Evolutionary conservation across 2,797 vertebrate genomes (phyloP).

Genomic region (Tarsius wallacei): DNA sequence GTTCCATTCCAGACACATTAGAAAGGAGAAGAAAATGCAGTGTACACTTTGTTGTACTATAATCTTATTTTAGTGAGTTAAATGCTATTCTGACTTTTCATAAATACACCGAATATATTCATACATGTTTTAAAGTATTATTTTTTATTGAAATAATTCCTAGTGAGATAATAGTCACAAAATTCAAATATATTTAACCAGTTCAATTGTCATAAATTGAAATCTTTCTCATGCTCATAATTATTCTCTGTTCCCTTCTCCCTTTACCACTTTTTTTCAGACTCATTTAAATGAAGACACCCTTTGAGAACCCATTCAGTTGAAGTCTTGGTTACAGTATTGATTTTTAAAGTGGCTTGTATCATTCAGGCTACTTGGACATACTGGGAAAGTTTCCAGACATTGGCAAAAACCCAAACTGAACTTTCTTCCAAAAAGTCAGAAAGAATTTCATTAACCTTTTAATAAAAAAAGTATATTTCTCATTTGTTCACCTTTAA

Average conservation of each 20-base stretch:
- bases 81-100: neutral
- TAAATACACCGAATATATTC: neutral
- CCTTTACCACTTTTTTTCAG: neutral
- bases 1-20: neutral
- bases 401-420: conserved; percentile 73
- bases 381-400: conserved; percentile 72
- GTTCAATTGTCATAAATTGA: neutral
- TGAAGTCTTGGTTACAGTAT: conserved; percentile 39
- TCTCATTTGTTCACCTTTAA: conserved; percentile 74
- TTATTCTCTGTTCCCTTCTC: neutral
- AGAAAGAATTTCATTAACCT: conserved; percentile 83
- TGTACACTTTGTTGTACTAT: neutral
- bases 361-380: conserved; percentile 72
- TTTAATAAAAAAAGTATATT: conserved; percentile 66
- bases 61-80: neutral
- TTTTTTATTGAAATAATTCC: neutral
- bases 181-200: neutral
- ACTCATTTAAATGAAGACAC: conserved; percentile 48
- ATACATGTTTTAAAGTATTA: neutral
- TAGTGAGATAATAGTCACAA: neutral
- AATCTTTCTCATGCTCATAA: neutral
- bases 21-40: neutral
- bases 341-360: conserved; percentile 74
- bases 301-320: conserved; percentile 24
- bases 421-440: conserved; percentile 79